Conservation (phyloP, 2,113 vertebrate genomes). For the Gnathonemus echidnorhynchus region DNA sequence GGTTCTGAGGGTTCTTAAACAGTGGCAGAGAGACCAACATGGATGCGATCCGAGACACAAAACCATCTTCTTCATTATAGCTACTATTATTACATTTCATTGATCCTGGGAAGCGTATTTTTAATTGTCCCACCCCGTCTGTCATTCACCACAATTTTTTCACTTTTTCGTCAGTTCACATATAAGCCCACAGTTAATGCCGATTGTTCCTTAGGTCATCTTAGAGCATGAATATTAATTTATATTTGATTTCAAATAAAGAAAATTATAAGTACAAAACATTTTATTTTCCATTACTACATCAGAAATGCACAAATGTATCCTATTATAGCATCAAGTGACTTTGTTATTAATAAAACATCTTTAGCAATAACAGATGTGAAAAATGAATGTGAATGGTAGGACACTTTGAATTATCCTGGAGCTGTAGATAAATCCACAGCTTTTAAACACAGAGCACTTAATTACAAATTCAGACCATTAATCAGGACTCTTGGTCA, state of each 20-base stretch:
- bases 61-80: background rate
- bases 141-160: background rate
- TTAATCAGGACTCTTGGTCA: background rate
- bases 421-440: background rate
- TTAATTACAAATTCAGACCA: background rate
- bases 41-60: background rate
- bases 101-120: background rate
- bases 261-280: background rate
- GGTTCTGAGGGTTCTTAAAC: background rate
- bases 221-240: background rate
- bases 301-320: background rate
- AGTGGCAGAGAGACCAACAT: background rate
- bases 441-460: background rate
- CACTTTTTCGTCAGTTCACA: background rate
- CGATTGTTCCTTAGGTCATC: background rate
- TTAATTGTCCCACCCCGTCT: background rate
- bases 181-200: background rate
- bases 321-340: background rate
- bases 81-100: background rate
- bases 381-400: background rate
- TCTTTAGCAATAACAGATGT: background rate
- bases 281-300: background rate
- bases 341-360: background rate
- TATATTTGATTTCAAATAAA: background rate
- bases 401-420: background rate